These are phyloP conservation scores for Aeoliscus strigatus DNA, from an alignment of 2,797 vertebrate genomes.

Conservation along the genomic window DNA sequence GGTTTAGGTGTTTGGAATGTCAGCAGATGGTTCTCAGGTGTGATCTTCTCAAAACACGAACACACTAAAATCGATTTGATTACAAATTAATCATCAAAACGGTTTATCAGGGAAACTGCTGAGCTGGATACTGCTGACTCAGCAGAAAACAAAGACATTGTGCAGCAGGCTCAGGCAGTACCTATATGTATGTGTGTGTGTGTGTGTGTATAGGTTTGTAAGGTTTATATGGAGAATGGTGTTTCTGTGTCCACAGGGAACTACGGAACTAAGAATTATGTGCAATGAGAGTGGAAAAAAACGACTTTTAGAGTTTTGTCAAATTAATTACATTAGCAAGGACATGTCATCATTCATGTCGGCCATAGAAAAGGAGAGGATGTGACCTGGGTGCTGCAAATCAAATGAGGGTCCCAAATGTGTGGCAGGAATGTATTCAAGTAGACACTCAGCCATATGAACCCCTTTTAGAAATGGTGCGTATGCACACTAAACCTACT, in stretches of 20 bases:
- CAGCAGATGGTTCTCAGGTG: too few species aligned
- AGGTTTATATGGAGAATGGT: constrained; percentile 32
- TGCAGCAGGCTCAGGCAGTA: too few species aligned
- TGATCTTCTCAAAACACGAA: too few species aligned
- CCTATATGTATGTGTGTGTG: too few species aligned
- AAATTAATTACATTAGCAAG: constrained; percentile 57
- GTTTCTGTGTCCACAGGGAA: constrained; percentile 35
- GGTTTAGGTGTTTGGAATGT: too few species aligned
- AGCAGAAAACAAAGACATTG: too few species aligned
- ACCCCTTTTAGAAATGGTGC: constrained; percentile 18
- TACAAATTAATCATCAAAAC: too few species aligned
- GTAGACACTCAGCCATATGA: constrained; percentile 27
- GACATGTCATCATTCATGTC: constrained; percentile 37
- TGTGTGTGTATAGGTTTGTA: constrained; percentile 20
- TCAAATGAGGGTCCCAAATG: constrained; percentile 46
- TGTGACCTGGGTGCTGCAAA: constrained; percentile 33
- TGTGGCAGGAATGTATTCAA: constrained; percentile 47
- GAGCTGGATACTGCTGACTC: too few species aligned
- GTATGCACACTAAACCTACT: background rate
- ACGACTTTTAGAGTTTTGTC: constrained; percentile 19
- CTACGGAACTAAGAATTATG: constrained; percentile 22
- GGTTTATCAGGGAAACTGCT: too few species aligned
- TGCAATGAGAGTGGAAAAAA: constrained; percentile 11
- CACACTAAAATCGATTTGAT: too few species aligned
- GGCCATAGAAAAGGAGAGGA: constrained; percentile 17